Percentiles rank a stretch among this genome's conserved stretches.
Evolutionary conservation across 2,113 vertebrate species (phyloP).

Genomic region (Cisticola juncidis): DNA sequence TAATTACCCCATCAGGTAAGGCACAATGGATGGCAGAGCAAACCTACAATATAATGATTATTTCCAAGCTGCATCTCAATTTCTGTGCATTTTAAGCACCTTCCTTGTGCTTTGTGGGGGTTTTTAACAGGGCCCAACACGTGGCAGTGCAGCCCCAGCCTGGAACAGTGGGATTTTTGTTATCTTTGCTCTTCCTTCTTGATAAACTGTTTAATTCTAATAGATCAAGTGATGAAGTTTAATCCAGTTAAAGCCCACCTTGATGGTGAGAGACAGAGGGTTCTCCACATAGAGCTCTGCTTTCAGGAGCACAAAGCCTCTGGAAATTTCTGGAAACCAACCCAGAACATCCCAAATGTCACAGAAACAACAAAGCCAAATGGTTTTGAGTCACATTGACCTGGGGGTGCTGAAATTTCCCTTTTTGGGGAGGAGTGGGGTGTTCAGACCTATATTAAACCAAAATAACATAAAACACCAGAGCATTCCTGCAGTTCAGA

Average conservation of each 20-base stretch:
- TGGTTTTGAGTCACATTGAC: accelerated
- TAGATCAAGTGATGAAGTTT: background rate
- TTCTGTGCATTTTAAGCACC: background rate
- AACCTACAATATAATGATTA: background rate
- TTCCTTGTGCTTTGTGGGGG: background rate
- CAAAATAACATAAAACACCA: background rate
- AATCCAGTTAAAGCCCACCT: background rate
- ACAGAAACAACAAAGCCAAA: background rate
- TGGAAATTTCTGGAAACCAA: background rate
- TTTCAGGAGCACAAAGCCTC: background rate
- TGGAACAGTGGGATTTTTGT: accelerated
- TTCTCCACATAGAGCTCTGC: background rate
- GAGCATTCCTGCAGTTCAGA: background rate
- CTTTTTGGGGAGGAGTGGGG: accelerated
- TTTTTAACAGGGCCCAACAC: background rate
- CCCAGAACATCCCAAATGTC: background rate
- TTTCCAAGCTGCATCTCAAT: background rate
- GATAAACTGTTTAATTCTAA: background rate
- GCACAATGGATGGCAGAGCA: background rate
- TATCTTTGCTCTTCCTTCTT: background rate
- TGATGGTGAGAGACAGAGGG: background rate
- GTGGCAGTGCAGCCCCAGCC: accelerated
- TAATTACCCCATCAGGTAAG: slow-evolving; percentile 58
- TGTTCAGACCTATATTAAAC: background rate
- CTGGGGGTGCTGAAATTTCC: background rate